Evolutionary conservation across 2,888 invertebrate species (phyloP).

Genomic region (Athetis lepigone): DNA sequence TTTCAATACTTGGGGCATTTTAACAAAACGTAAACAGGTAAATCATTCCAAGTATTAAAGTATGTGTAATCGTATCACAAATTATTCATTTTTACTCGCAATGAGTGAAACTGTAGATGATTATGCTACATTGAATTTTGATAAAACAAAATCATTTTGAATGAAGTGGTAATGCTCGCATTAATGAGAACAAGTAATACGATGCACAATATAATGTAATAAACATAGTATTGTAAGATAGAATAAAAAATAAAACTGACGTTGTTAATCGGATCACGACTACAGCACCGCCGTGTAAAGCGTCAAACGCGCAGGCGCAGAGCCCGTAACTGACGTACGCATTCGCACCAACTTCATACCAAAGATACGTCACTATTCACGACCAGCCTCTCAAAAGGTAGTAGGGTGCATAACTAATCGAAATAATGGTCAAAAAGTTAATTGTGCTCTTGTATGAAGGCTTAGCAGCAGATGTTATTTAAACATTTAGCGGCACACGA

Average conservation of each 20-base stretch:
- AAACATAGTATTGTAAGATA: constrained; percentile 64
- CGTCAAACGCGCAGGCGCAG: constrained; percentile 90
- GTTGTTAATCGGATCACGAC: constrained; percentile 90
- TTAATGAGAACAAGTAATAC: constrained; percentile 79
- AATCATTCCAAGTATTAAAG: constrained; percentile 24
- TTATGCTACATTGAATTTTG: constrained; percentile 55
- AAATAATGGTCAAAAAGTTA: constrained; percentile 51
- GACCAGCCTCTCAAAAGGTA: constrained; percentile 54
- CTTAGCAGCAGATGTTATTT: constrained; percentile 50
- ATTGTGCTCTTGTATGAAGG: constrained; percentile 33
- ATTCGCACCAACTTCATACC: constrained; percentile 86
- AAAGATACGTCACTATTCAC: constrained; percentile 73
- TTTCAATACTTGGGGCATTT: constrained; percentile 70
- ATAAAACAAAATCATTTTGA: constrained; percentile 30
- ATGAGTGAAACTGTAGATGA: constrained; percentile 66
- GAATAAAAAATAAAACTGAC: constrained; percentile 84
- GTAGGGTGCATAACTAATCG: constrained; percentile 70
- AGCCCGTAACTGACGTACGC: constrained; percentile 88
- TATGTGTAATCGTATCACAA: constrained; percentile 47
- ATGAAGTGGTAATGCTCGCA: constrained; percentile 50
- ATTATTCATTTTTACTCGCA: constrained; percentile 68
- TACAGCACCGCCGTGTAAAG: constrained; percentile 89
- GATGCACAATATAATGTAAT: constrained; percentile 60
- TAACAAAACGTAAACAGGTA: constrained; percentile 36
- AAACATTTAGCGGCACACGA: neutral